Base-by-base conservation (phyloP, 2,113 vertebrate genomes). In the Sinosuthora webbiana region DNA sequence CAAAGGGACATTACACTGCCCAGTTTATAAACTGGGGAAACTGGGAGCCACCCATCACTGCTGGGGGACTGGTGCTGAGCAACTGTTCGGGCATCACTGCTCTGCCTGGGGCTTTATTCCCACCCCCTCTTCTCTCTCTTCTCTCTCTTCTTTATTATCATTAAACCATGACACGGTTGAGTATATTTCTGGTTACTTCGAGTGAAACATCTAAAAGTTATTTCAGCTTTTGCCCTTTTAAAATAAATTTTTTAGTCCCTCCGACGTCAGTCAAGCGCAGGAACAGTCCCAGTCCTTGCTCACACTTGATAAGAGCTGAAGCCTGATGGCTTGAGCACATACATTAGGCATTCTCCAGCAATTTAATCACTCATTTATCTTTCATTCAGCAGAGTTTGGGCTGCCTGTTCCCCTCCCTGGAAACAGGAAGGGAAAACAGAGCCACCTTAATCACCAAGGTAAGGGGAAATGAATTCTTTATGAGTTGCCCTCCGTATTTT, bases 331-430 rank as follows among this genome's bases (percentile, higher is more conserved):
- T 90, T 21, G 45, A 80, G 50, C 63, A 65, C 0, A 4, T 21
- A 45, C 78, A 56, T 94, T 55, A 91, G 52, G 86, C 56, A 77
- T 71, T 70, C 85, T 69, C 69, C n/a, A 50, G 78, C 53, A 94
- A 68, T 71, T 86, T 94, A 71, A 70, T 47, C 73, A 42, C 74
- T 95, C 91, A 87, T 93, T 33, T 89, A 91, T 95, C 94, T 97
- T 91, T 93, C 50, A 93, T 79, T 53, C 93, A 74, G 87, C 21
- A 74, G 33, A 15, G 39, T 33, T 45, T 53, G 60, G n/a, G 79
- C 39, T 77, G 47, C n/a, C 79, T 59, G 44, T 27, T 92, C 44
- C 35, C 33, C 76, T 92, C 37, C 64, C 67, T 78, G 88, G 69
- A 81, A 80, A 52, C 0, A 47, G 64, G 33, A 63, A 27, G 4